Evolutionary conservation across 2,113 vertebrate species (phyloP), one percentile per base, ranked within the genome.

Genomic region (Megatriorchis doriae): DNA sequence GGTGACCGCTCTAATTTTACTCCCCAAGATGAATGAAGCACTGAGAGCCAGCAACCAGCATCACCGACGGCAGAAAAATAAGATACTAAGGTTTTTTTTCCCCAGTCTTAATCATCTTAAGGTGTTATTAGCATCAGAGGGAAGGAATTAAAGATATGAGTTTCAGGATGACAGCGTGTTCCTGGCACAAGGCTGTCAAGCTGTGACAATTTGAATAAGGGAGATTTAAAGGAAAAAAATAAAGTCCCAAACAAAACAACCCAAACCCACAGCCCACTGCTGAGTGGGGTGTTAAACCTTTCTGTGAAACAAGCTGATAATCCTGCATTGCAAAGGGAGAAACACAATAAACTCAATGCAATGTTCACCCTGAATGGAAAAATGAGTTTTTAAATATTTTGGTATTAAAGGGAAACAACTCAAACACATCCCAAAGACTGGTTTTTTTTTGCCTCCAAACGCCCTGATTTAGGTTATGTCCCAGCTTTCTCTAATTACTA

Each of bases 71-170:
- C 81, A 93, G 81, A 62, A 58, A 95, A 93, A 87, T 11, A 58
- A 77, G 43, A 80, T 8, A n/a, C 34, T 9, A 27, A 12, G 43
- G 0, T 43, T 70, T 52, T 31, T 22, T 3, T 1, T 6, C 15
- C 43, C 66, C 15, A 25, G 61, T 42, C 83, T 94, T 96, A 96
- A 96, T 96, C 70, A 92, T 96, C 80, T 96, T 94, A 96, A 96
- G 88, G 90, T 86, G 81, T 84, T 89, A 94, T 96, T 93, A 95
- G 90, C 89, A 96, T 93, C 83, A 85, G 78, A 63, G 36, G 78
- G 87, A 93, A 94, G 86, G 90, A 95, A 97, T 97, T 92, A 96
- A 86, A 80, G 66, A 93, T 74, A 93, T 63, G 91, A 90, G 90
- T 27, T 93, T 40, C 65, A 58, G 63, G 86, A 95, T 91, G 95